phyloP scores from a whole-genome alignment of 1,140 invertebrate genomes.

The Hyphantria cunea region DNA sequence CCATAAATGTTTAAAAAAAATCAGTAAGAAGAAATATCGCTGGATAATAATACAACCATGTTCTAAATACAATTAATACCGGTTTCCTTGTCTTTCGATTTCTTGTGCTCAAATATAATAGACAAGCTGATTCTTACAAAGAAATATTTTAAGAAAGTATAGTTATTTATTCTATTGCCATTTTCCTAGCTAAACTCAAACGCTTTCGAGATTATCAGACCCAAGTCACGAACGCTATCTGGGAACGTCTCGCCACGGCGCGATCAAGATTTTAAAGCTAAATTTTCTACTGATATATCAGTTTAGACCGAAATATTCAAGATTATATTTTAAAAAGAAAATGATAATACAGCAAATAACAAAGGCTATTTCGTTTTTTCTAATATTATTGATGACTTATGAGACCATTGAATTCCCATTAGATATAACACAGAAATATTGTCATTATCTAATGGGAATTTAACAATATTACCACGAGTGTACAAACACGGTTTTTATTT shows the following conservation, averaged over 20 bases:
- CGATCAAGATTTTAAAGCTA: constrained; percentile 24
- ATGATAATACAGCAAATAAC: too few relatives aligned
- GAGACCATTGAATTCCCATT: too few relatives aligned
- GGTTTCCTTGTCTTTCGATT: not conserved
- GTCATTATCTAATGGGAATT: too few relatives aligned
- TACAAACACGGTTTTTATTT: too few relatives aligned
- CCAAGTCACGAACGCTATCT: constrained; percentile 27
- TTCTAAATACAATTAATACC: not conserved
- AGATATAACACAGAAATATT: too few relatives aligned
- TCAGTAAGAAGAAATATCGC: not conserved
- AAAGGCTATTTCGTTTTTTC: too few relatives aligned
- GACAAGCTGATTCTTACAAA: not conserved
- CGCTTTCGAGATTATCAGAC: constrained; percentile 1
- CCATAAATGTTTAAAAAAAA: too few relatives aligned
- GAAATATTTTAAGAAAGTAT: not conserved
- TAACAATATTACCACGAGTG: too few relatives aligned
- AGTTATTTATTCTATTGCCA: not conserved
- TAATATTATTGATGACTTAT: too few relatives aligned
- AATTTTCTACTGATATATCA: not conserved
- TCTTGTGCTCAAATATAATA: not conserved
- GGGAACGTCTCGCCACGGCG: constrained; percentile 4
- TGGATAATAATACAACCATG: not conserved
- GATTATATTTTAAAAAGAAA: too few relatives aligned
- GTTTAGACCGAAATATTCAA: too few relatives aligned
- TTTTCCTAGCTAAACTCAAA: not conserved